phyloP scores from a whole-genome alignment of 2,113 vertebrate genomes.

The Equus quagga region DNA sequence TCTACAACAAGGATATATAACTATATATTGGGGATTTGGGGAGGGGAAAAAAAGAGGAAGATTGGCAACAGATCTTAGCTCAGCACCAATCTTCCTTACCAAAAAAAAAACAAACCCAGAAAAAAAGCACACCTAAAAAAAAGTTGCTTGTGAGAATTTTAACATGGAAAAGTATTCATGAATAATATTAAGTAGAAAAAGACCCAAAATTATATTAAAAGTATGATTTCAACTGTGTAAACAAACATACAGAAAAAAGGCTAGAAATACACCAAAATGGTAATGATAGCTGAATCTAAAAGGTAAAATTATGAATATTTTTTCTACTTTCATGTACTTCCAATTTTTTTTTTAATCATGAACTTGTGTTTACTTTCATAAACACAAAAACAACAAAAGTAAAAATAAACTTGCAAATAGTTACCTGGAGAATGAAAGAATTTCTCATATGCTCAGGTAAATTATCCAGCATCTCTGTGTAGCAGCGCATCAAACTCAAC shows the following conservation, averaged over 20 bases:
- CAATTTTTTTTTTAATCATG: not conserved
- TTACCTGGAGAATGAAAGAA: slow-evolving; percentile 96
- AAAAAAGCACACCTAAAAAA: not conserved
- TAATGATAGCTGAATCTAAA: not conserved
- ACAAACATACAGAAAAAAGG: not conserved
- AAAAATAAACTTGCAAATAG: slow-evolving; percentile 43
- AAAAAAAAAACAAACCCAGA: too few relatives aligned
- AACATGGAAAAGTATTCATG: not conserved
- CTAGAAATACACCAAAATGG: not conserved
- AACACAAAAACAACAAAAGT: slow-evolving; percentile 42
- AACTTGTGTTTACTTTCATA: not conserved
- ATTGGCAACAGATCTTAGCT: too few relatives aligned
- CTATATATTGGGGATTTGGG: too few relatives aligned
- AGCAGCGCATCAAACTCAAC: slow-evolving; percentile 96
- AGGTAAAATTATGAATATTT: not conserved
- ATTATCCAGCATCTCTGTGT: slow-evolving; percentile 95
- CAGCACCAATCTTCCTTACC: too few relatives aligned
- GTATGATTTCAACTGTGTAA: not conserved
- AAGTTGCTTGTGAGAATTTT: not conserved
- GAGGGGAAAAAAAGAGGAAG: too few relatives aligned
- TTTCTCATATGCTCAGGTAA: slow-evolving; percentile 95
- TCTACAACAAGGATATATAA: too few relatives aligned
- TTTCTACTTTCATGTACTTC: not conserved
- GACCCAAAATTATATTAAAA: not conserved
- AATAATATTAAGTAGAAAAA: not conserved